Percentiles rank a stretch among this genome's conserved stretches.
phyloP scores from a whole-genome alignment of 2,888 invertebrate species.

The Ephialtes manifestator region DNA sequence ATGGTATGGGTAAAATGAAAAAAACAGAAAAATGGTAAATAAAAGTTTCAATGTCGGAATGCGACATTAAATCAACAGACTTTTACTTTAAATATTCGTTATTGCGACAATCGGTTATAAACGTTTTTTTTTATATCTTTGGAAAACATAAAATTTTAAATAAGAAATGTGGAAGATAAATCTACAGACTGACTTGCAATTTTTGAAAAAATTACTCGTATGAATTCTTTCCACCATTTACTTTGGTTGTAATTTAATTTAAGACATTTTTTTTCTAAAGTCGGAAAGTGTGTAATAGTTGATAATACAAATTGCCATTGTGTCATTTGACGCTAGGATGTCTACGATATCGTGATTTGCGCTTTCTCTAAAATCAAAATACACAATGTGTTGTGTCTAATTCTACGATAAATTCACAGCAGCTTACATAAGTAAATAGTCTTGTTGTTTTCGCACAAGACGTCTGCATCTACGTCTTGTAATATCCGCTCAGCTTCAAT shows the following conservation, averaged over 20 bases:
- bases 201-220: no score
- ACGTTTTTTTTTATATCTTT: no score
- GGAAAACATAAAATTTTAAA: no score
- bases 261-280: no score
- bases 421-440: constrained; percentile 10
- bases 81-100: background rate
- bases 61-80: background rate
- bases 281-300: background rate
- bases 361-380: background rate
- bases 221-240: no score
- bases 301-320: background rate
- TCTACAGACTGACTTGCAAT: no score
- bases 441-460: constrained; percentile 18
- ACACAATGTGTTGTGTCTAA: constrained; percentile 8
- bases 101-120: background rate
- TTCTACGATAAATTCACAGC: constrained; percentile 24
- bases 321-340: background rate
- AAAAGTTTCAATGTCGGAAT: background rate
- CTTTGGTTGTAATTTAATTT: no score
- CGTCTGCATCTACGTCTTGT: constrained; percentile 17
- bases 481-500: constrained; percentile 30
- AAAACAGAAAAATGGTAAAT: background rate
- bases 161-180: no score
- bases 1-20: background rate
- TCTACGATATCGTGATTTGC: background rate